Evolutionary conservation across 2,113 vertebrate genomes (phyloP).

Genomic region (Chascanopsetta lugubris): DNA sequence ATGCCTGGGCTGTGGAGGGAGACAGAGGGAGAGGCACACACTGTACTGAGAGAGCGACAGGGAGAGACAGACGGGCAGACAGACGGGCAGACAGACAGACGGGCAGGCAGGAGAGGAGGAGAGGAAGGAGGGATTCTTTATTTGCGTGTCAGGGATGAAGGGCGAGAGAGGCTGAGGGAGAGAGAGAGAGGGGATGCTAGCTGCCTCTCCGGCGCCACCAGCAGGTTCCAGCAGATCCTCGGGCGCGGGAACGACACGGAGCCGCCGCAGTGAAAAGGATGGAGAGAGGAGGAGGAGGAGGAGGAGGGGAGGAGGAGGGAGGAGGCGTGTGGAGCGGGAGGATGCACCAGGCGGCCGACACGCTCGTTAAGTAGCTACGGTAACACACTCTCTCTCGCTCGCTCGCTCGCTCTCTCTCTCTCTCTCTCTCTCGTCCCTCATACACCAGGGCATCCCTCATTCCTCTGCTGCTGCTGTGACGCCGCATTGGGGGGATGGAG

Average conservation of each 20-base stretch:
- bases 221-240: conserved; percentile 65
- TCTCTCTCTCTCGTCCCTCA: conserved; percentile 52
- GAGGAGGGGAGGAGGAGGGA: conserved; percentile 69
- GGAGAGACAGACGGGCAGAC: not conserved
- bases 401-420: conserved; percentile 54
- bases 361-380: conserved; percentile 75
- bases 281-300: conserved; percentile 67
- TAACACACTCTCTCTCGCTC: conserved; percentile 65
- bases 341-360: conserved; percentile 59
- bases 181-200: conserved; percentile 42
- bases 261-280: conserved; percentile 68
- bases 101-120: not conserved
- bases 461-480: conserved; percentile 25
- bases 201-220: conserved; percentile 64
- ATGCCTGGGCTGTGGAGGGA: conserved; percentile 45
- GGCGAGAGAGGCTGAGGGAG: conserved; percentile 31
- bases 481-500: conserved; percentile 40
- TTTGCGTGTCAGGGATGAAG: conserved; percentile 24
- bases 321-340: conserved; percentile 67
- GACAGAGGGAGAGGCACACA: conserved; percentile 53
- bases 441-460: conserved; percentile 19
- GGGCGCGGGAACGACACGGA: conserved; percentile 60
- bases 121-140: too few relatives aligned
- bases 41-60: conserved; percentile 32
- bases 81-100: conserved; percentile 24